A percentile compares a stretch with the other conserved stretches of the same genome.
phyloP scores from a whole-genome alignment of 2,888 invertebrate species.

The Pristionchus fissidentatus region DNA sequence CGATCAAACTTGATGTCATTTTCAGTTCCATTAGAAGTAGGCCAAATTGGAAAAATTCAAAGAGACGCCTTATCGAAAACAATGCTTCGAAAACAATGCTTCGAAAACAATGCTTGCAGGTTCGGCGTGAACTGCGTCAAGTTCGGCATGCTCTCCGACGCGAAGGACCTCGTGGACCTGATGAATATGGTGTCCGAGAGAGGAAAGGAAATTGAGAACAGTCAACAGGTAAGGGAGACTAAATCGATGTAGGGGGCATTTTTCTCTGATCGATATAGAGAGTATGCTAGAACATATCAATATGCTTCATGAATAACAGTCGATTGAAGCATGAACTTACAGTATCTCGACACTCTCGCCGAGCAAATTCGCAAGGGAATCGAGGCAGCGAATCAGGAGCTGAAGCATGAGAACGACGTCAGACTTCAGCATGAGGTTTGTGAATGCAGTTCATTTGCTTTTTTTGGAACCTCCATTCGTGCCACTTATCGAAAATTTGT shows the following conservation, averaged over 20 bases:
- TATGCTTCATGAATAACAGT: neutral
- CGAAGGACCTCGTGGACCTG: conserved; percentile 87
- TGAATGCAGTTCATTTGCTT: neutral
- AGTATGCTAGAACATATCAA: neutral
- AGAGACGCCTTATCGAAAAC: neutral
- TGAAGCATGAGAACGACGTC: conserved; percentile 90
- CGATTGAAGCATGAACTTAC: conserved; percentile 68
- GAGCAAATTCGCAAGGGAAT: conserved; percentile 90
- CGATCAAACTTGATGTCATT: conserved; percentile 90
- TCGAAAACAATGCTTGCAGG: neutral
- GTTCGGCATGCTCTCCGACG: conserved; percentile 94
- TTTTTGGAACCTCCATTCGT: conserved; percentile 22
- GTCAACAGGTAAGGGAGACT: conserved; percentile 81
- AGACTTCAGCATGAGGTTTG: conserved; percentile 88
- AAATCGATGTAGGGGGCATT: too few species aligned
- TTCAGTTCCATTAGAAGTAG: neutral
- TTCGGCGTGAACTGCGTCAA: conserved; percentile 65
- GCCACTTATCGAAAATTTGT: too few species aligned
- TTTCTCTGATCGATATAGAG: neutral
- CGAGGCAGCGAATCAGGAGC: conserved; percentile 90
- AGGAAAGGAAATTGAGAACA: conserved; percentile 93
- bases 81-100: neutral
- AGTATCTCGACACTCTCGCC: conserved; percentile 93
- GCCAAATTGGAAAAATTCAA: too few species aligned
- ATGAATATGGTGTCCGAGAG: conserved; percentile 88